phyloP scores from a whole-genome alignment of 2,888 invertebrate genomes.

The Pterobdella sp. region DNA sequence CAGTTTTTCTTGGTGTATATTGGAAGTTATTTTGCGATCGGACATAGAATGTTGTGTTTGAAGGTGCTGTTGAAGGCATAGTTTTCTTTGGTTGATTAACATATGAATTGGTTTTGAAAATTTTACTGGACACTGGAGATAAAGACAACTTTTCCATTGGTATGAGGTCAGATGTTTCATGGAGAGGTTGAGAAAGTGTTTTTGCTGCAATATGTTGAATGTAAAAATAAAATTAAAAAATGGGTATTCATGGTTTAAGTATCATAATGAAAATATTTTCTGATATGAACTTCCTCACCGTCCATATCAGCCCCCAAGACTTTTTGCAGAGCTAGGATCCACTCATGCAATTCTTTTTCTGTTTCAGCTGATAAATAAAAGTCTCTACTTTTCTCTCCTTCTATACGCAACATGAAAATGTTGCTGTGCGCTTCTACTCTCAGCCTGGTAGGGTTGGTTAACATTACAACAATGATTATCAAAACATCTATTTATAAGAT shows the following conservation, averaged over 20 bases:
- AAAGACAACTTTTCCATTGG: too few relatives aligned
- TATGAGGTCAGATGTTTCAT: too few relatives aligned
- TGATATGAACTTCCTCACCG: neutral
- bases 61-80: neutral
- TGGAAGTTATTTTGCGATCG: neutral
- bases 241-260: too few relatives aligned
- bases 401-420: slow-evolving; percentile 21
- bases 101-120: too few relatives aligned
- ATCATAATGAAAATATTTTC: too few relatives aligned
- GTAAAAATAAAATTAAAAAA: too few relatives aligned
- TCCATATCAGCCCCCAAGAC: slow-evolving; percentile 10
- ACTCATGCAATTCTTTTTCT: slow-evolving; percentile 18
- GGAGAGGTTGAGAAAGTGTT: too few relatives aligned
- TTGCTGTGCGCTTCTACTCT: neutral
- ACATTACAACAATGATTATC: neutral
- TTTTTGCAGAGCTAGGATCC: slow-evolving; percentile 17
- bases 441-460: slow-evolving; percentile 1
- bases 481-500: neutral
- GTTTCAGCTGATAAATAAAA: slow-evolving; percentile 19
- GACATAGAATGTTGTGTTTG: neutral
- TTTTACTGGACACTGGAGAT: too few relatives aligned
- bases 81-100: too few relatives aligned
- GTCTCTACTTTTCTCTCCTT: slow-evolving; percentile 10
- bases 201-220: too few relatives aligned
- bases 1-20: neutral